Evolutionary conservation across 2,113 vertebrate species (phyloP).

Genomic region (Hyperoodon ampullatus): DNA sequence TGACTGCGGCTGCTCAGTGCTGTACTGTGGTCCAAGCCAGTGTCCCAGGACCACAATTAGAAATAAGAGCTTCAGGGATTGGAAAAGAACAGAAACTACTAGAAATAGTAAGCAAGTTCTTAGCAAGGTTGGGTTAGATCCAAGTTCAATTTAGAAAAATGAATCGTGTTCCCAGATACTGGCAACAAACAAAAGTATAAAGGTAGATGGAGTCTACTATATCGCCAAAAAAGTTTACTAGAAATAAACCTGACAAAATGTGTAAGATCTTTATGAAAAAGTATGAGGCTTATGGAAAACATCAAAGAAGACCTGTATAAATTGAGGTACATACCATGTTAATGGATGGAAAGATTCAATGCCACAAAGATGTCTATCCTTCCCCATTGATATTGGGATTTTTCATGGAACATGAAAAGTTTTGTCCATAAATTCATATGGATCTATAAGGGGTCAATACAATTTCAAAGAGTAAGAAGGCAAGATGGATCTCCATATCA

Average conservation of each 20-base stretch:
- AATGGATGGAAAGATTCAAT: neutral
- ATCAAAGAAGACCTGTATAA: neutral
- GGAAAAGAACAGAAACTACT: neutral
- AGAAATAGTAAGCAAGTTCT: neutral
- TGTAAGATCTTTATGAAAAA: neutral
- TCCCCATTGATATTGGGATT: too few species aligned
- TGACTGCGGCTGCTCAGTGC: neutral
- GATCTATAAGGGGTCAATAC: neutral
- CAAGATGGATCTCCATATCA: neutral
- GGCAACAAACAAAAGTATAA: neutral
- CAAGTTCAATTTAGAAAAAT: neutral
- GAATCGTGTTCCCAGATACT: neutral
- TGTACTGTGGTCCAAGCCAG: neutral
- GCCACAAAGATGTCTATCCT: neutral
- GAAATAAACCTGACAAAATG: neutral
- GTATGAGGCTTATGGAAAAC: neutral
- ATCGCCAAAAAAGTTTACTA: neutral
- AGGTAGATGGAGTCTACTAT: neutral
- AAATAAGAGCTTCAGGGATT: neutral
- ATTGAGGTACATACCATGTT: neutral
- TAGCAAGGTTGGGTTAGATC: neutral
- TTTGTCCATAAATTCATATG: neutral
- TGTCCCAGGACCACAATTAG: neutral
- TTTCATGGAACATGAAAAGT: neutral
- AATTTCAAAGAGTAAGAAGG: neutral